phyloP scores from a whole-genome alignment of 2,888 invertebrate genomes.

The Sminthurides aquaticus region DNA sequence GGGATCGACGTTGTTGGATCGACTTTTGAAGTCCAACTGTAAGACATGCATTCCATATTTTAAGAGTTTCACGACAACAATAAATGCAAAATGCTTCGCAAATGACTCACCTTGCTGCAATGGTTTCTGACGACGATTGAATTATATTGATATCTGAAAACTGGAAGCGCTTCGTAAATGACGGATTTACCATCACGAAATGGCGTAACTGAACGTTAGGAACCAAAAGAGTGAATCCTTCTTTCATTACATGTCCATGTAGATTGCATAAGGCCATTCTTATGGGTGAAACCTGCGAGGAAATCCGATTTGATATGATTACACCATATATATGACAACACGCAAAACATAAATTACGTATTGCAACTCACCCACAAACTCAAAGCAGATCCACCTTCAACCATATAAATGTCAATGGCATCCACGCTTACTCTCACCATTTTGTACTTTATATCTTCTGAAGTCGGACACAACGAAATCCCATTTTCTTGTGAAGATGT shows the following conservation, averaged over 20 bases:
- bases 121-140: slow-evolving; percentile 43
- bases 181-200: slow-evolving; percentile 51
- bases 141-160: slow-evolving; percentile 42
- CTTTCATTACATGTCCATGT: slow-evolving; percentile 84
- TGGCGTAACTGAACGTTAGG: slow-evolving; percentile 64
- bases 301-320: slow-evolving; percentile 9
- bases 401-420: slow-evolving; percentile 79
- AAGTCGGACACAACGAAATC: slow-evolving; percentile 61
- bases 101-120: slow-evolving; percentile 35
- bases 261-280: slow-evolving; percentile 85
- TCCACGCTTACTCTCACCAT: slow-evolving; percentile 85
- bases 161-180: slow-evolving; percentile 42
- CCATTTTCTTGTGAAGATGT: slow-evolving; percentile 2
- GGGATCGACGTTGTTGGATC: slow-evolving; percentile 33
- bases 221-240: slow-evolving; percentile 77
- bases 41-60: not conserved
- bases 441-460: slow-evolving; percentile 83
- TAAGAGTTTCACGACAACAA: too few species aligned
- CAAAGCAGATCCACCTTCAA: slow-evolving; percentile 78
- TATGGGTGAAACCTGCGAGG: slow-evolving; percentile 65
- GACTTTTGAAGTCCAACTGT: slow-evolving; percentile 40
- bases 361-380: slow-evolving; percentile 71
- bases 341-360: too few species aligned
- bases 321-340: too few species aligned
- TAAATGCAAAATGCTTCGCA: not conserved